Evolutionary conservation across 2,888 invertebrate genomes (phyloP).

Genomic region (Drosophila nr. perissopoda): DNA sequence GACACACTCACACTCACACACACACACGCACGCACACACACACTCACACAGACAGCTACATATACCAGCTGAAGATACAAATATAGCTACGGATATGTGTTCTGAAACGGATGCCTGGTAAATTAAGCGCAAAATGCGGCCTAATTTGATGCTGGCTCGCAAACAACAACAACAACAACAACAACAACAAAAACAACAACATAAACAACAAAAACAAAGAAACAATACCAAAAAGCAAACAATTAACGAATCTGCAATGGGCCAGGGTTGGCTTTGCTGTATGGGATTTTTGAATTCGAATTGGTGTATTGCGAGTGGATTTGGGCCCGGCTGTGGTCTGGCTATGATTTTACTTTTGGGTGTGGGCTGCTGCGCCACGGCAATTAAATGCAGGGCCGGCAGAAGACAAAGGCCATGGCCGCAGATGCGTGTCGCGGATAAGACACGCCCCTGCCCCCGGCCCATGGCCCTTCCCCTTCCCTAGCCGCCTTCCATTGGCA

Average conservation of each 20-base stretch:
- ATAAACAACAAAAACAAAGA: background rate
- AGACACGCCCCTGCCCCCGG: slow-evolving; percentile 15
- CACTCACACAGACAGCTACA: slow-evolving; percentile 8
- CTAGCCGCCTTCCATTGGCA: slow-evolving; percentile 21
- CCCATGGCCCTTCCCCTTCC: background rate
- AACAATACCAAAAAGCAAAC: slow-evolving; percentile 28
- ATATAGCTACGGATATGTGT: slow-evolving; percentile 15
- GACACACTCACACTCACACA: background rate
- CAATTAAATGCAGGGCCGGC: slow-evolving; percentile 61
- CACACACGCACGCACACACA: background rate
- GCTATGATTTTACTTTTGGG: slow-evolving; percentile 8
- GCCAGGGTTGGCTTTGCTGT: background rate
- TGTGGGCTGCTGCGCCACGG: slow-evolving; percentile 34
- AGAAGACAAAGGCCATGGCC: slow-evolving; percentile 40
- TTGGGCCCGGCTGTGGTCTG: slow-evolving; percentile 10
- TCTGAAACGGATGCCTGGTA: slow-evolving; percentile 34
- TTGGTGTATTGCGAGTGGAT: slow-evolving; percentile 9
- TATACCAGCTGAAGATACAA: slow-evolving; percentile 2
- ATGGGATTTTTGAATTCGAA: slow-evolving; percentile 13
- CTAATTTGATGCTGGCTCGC: slow-evolving; percentile 35
- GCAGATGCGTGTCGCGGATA: slow-evolving; percentile 49
- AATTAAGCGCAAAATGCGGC: slow-evolving; percentile 48
- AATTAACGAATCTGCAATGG: slow-evolving; percentile 37
- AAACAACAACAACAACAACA: background rate
- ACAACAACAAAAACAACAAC: slow-evolving; percentile 1